phyloP scores from a whole-genome alignment of 2,888 invertebrate species.

The Lypha dubia region DNA sequence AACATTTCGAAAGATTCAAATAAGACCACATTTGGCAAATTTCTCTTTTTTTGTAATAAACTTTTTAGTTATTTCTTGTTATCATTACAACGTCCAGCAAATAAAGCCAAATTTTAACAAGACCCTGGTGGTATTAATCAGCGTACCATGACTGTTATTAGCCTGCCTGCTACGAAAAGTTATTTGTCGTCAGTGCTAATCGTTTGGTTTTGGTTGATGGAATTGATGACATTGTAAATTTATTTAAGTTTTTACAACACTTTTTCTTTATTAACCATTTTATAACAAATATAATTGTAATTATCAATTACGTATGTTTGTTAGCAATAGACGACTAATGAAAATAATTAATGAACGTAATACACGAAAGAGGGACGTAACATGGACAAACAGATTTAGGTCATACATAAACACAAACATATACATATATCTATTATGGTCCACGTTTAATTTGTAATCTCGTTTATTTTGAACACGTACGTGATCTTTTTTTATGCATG shows the following conservation, averaged over 20 bases:
- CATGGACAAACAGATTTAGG: too few species aligned
- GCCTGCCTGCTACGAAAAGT: background rate
- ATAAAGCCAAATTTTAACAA: background rate
- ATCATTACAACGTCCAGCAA: background rate
- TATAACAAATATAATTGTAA: constrained; percentile 6
- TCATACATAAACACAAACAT: too few species aligned
- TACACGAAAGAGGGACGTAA: background rate
- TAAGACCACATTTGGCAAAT: too few species aligned
- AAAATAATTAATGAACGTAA: too few species aligned
- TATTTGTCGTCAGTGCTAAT: constrained; percentile 57
- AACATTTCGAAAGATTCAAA: background rate
- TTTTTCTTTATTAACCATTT: constrained; percentile 23
- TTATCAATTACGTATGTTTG: background rate
- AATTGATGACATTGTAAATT: constrained; percentile 59
- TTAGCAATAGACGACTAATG: background rate
- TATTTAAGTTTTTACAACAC: constrained; percentile 32
- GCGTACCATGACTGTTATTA: constrained; percentile 56
- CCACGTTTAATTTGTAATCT: too few species aligned
- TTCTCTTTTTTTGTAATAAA: background rate
- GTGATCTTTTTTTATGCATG: too few species aligned
- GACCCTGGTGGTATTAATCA: constrained; percentile 32
- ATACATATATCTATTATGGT: too few species aligned
- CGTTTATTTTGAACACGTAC: too few species aligned
- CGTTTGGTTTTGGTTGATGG: constrained; percentile 38
- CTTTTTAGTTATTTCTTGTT: background rate